phyloP scores from a whole-genome alignment of 92 coral and sea anemone genomes.

The Actinernus sp. region DNA sequence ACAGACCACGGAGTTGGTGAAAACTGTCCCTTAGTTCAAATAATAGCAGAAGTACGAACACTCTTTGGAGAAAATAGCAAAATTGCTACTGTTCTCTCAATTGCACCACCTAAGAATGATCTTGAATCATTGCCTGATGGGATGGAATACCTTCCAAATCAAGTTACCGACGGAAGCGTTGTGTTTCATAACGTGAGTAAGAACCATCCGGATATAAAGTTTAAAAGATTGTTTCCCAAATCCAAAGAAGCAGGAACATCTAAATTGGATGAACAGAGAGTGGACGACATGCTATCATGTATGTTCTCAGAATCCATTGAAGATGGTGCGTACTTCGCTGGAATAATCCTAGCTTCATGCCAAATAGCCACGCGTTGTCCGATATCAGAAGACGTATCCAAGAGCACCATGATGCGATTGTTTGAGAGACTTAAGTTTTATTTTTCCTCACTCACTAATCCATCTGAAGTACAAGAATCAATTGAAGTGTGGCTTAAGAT shows the following conservation, averaged over 20 bases:
- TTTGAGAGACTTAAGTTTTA: too few relatives aligned
- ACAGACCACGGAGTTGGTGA: conserved; percentile 34
- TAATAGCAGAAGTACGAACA: not conserved
- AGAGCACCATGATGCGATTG: too few relatives aligned
- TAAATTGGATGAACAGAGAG: not conserved
- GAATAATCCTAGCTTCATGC: not conserved
- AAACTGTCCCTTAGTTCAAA: conserved; percentile 30
- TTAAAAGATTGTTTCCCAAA: conserved; percentile 11
- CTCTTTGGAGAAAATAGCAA: conserved; percentile 11
- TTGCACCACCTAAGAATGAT: conserved; percentile 15
- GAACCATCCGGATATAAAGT: not conserved
- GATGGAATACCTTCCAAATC: conserved; percentile 22
- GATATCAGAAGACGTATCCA: too few relatives aligned
- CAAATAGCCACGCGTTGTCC: not conserved
- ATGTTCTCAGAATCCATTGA: conserved; percentile 4
- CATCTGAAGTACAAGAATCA: too few relatives aligned
- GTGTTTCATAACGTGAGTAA: not conserved
- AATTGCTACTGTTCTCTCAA: conserved; percentile 1
- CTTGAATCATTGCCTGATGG: not conserved
- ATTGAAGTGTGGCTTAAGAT: too few relatives aligned
- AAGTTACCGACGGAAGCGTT: conserved; percentile 8
- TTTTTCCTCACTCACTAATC: too few relatives aligned
- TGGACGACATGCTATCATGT: conserved; percentile 3
- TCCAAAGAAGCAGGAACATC: conserved; percentile 17
- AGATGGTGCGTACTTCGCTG: not conserved